Base-by-base conservation (phyloP, 2,797 vertebrate genomes). In the Gouania willdenowi region DNA sequence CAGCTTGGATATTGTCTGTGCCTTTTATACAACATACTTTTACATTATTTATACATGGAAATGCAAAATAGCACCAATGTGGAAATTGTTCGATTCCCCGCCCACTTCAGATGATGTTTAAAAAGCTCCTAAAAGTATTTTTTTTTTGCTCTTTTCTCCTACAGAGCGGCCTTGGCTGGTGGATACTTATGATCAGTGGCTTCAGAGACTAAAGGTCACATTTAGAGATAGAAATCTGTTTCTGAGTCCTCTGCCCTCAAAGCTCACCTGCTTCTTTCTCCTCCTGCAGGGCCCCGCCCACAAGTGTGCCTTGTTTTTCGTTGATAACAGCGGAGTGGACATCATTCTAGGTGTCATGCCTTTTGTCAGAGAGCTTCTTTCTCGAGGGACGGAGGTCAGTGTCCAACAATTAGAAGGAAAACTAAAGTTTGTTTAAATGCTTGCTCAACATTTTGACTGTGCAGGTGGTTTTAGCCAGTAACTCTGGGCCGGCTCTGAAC, bases 221-320 rank as follows among this genome's bases (percentile, higher is more conserved):
- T 0, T 19, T 5, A 5, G 19, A 14, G 13, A 2, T 14, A 13
- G 13, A 14, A 2, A n/a, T n/a, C n/a, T n/a, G n/a, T n/a, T n/a
- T n/a, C n/a, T n/a, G n/a, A n/a, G n/a, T n/a, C n/a, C n/a, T n/a
- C n/a, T n/a, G n/a, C n/a, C n/a, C n/a, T n/a, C n/a, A n/a, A n/a
- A n/a, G 72, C 29, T 55, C 56, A 10, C 40, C 41, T 58, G 52
- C 27, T 72, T 59, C 55, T 67, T 89, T 90, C 90, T 92, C 95
- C 77, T 93, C 86, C 95, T 93, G 36, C 93, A 99, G 97, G 96
- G 92, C 77, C 91, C 91, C 65, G 93, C 97, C 93, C 96, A 99
- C 83, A 95, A 93, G 93, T 99, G 97, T 94, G 96, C 96, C 88
- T 94, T 99, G 91, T 97, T 99, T 91, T 99, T 99, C 89, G 94